Evolutionary conservation across 2,888 invertebrate species (phyloP).

Genomic region (Hirtodrosophila histrioides): DNA sequence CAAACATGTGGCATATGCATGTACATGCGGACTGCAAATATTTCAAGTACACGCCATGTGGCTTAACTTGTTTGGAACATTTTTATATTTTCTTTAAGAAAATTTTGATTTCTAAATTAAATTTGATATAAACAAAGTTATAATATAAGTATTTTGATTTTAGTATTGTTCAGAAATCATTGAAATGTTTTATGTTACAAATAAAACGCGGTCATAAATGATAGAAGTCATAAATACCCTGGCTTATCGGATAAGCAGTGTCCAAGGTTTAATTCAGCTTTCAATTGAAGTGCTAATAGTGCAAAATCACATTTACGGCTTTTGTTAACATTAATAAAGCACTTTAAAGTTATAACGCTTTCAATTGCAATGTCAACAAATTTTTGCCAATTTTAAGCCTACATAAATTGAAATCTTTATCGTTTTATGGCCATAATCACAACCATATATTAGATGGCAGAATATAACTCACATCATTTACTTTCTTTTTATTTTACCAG

Average conservation of each 20-base stretch:
- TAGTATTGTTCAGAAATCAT: too few relatives aligned
- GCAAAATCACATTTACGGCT: slow-evolving; percentile 4
- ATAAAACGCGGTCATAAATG: background rate
- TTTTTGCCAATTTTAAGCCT: slow-evolving; percentile 2
- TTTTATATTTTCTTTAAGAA: too few relatives aligned
- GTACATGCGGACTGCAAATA: too few relatives aligned
- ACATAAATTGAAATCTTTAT: slow-evolving; percentile 9
- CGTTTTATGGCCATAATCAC: slow-evolving; percentile 11
- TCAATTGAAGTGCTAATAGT: background rate
- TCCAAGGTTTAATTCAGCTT: background rate
- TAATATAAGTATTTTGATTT: too few relatives aligned
- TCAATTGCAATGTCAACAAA: slow-evolving; percentile 11
- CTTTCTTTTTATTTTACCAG: background rate
- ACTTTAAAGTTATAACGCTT: slow-evolving; percentile 2
- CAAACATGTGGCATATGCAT: too few relatives aligned
- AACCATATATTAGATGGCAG: background rate
- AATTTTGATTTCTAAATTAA: too few relatives aligned
- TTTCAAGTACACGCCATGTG: too few relatives aligned
- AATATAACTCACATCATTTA: background rate
- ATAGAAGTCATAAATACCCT: slow-evolving; percentile 17
- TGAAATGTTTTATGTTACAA: too few relatives aligned
- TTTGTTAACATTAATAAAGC: background rate
- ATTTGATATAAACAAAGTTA: too few relatives aligned
- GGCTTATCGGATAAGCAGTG: slow-evolving; percentile 10
- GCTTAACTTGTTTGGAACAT: too few relatives aligned